These are phyloP conservation scores for Ancistrus triradiatus DNA, from an alignment of 2,113 vertebrate genomes.

Conservation along the genomic window DNA sequence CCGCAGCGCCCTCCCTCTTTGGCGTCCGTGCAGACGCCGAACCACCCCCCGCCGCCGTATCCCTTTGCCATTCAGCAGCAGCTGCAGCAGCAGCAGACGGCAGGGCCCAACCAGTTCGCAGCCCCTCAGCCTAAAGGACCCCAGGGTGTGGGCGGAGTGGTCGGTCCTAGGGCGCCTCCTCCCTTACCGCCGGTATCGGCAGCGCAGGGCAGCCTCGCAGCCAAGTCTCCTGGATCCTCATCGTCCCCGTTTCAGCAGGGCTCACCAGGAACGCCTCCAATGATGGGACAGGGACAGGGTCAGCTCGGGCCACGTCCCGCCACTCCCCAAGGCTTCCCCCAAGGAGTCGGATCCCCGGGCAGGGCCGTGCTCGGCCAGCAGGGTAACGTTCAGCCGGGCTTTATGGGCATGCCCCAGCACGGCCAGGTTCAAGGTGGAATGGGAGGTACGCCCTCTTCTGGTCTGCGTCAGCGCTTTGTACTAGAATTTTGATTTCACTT, in stretches of 20 bases:
- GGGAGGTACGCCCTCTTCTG: constrained; percentile 73
- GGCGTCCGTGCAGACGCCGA: constrained; percentile 88
- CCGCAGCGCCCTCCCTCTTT: constrained; percentile 88
- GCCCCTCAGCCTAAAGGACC: constrained; percentile 89
- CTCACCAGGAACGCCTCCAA: constrained; percentile 94
- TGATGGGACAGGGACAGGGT: constrained; percentile 83
- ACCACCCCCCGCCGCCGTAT: constrained; percentile 95
- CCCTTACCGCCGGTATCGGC: constrained; percentile 76
- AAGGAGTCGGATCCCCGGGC: constrained; percentile 89
- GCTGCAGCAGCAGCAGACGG: constrained; percentile 82
- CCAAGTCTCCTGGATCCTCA: constrained; percentile 95
- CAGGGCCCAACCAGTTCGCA: constrained; percentile 86
- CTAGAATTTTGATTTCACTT: too few relatives aligned
- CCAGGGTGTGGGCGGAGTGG: constrained; percentile 75
- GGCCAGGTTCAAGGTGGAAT: constrained; percentile 85
- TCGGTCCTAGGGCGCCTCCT: constrained; percentile 78
- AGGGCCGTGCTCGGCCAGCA: constrained; percentile 86
- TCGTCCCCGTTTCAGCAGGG: constrained; percentile 98
- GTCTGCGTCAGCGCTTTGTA: too few relatives aligned
- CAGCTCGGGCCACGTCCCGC: constrained; percentile 85
- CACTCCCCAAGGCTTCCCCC: constrained; percentile 90
- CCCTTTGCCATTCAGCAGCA: constrained; percentile 97
- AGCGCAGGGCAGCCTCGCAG: constrained; percentile 86
- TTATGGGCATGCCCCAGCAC: constrained; percentile 95
- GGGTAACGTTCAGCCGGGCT: constrained; percentile 85